phyloP scores from a whole-genome alignment of 2,888 invertebrate genomes.

The Hanleya hanleyi region DNA sequence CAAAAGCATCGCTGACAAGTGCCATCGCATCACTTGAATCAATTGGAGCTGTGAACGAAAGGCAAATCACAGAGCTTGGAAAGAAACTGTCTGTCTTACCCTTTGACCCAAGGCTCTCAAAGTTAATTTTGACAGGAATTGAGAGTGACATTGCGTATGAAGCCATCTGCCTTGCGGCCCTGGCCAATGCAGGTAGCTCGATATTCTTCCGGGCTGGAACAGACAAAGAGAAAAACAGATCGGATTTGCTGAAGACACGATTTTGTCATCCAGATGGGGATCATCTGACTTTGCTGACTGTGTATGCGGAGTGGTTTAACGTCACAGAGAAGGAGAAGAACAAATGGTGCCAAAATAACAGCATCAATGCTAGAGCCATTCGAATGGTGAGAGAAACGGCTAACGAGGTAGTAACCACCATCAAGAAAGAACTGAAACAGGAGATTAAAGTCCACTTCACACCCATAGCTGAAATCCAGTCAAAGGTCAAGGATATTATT shows the following conservation, averaged over 20 bases:
- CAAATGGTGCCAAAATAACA: slow-evolving; percentile 66
- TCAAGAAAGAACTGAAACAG: slow-evolving; percentile 46
- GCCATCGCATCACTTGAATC: slow-evolving; percentile 54
- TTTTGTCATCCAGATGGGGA: slow-evolving; percentile 65
- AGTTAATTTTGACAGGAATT: slow-evolving; percentile 50
- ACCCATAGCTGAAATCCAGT: neutral
- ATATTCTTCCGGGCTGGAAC: slow-evolving; percentile 63
- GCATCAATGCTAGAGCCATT: slow-evolving; percentile 68
- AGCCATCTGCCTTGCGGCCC: slow-evolving; percentile 60
- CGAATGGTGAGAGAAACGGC: slow-evolving; percentile 51
- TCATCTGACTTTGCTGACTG: slow-evolving; percentile 56
- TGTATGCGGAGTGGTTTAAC: slow-evolving; percentile 57
- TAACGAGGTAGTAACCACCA: slow-evolving; percentile 46
- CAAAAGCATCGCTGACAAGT: slow-evolving; percentile 48
- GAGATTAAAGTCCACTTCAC: slow-evolving; percentile 38
- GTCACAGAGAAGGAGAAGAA: slow-evolving; percentile 51
- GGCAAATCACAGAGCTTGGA: slow-evolving; percentile 63
- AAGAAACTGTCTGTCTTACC: slow-evolving; percentile 64
- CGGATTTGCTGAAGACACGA: slow-evolving; percentile 53
- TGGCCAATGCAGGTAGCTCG: slow-evolving; percentile 55
- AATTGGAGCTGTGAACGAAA: slow-evolving; percentile 57
- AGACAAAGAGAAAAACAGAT: slow-evolving; percentile 51
- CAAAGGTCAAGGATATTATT: slow-evolving; percentile 39
- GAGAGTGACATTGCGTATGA: slow-evolving; percentile 52
- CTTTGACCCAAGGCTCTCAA: slow-evolving; percentile 65